Base-by-base conservation (phyloP, 2,888 invertebrate genomes). In the Ornithoptera priamus region DNA sequence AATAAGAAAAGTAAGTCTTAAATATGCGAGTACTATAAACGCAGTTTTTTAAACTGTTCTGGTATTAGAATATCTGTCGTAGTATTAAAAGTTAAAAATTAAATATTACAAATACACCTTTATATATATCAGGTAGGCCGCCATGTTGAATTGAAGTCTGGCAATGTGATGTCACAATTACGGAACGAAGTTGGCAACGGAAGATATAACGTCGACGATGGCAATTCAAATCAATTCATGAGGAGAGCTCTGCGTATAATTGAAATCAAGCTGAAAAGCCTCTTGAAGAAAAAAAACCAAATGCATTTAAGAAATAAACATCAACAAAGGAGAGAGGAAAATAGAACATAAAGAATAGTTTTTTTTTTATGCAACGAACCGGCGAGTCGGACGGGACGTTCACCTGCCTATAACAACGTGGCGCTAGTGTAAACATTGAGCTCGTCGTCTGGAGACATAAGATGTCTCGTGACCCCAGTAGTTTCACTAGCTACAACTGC, bases 211-310 rank as follows among this genome's bases (percentile, higher is more conserved):
- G n/a, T 62, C 5, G 46, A 50, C 2, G 53, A 62, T 20, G 50
- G 58, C 0, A 62, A 66, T 24, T 42, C 46, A 18, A 57, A 30
- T 5, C 42, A 66, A 17, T 50, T 46, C 18, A 57, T 69, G 20
- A 63, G 50, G 7, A 67, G 59, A 56, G 70, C 63, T 4, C n/a
- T 70, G 39, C 62, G 58, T 4, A 66, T 67, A 60, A 62, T 67
- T 36, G 36, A 67, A 60, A 67, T 67, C 6, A 70, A 70, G 63
- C 60, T 70, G 50, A 59, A 42, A 42, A 62, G 67, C 8, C 42
- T 67, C 5, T 56, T 70, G 60, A 70, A 70, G 22, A 50, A 62
- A 20, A 70, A 63, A 39, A 70, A 59, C 12, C 59, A 61, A 53
- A 30, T 20, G 1, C 12, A 63, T 46, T 24, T 10, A 30, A 22